These are phyloP conservation scores for Heliangelus exortis DNA, from an alignment of 2,797 vertebrate species.

Conservation along the genomic window DNA sequence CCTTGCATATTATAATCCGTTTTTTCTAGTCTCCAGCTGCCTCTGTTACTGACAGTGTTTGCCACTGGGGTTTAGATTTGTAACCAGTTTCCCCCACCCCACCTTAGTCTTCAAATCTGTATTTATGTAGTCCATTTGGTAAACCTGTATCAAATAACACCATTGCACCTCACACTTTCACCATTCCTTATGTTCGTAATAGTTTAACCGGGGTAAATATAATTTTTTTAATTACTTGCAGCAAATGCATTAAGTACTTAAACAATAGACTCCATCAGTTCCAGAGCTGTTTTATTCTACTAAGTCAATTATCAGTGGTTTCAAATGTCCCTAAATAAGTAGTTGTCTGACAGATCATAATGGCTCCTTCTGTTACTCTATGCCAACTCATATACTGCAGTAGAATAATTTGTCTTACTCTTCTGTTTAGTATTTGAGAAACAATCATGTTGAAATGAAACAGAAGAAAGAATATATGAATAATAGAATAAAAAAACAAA, in stretches of 20 bases:
- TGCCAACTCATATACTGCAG: constrained; percentile 43
- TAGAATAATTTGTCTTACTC: constrained; percentile 60
- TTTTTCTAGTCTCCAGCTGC: constrained; percentile 43
- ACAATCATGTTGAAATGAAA: constrained; percentile 54
- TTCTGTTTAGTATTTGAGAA: constrained; percentile 65
- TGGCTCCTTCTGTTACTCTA: constrained; percentile 59
- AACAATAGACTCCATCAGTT: constrained; percentile 60
- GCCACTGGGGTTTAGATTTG: constrained; percentile 23
- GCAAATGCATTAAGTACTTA: constrained; percentile 31
- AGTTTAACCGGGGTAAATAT: constrained; percentile 14
- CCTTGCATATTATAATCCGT: constrained; percentile 58
- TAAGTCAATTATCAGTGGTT: constrained; percentile 65
- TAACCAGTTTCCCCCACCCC: background rate
- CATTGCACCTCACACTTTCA: background rate
- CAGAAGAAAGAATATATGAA: constrained; percentile 36
- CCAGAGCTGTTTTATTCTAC: constrained; percentile 59
- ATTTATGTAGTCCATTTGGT: background rate
- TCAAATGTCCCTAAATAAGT: constrained; percentile 67
- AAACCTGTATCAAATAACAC: background rate
- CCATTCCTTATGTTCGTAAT: background rate
- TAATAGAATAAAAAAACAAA: constrained; percentile 37
- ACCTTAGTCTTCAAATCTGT: background rate
- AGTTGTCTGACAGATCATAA: constrained; percentile 67
- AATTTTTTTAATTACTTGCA: constrained; percentile 35
- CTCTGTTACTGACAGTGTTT: constrained; percentile 15